phyloP scores from a whole-genome alignment of 2,113 vertebrate species.

The Chionodraco myersi region DNA sequence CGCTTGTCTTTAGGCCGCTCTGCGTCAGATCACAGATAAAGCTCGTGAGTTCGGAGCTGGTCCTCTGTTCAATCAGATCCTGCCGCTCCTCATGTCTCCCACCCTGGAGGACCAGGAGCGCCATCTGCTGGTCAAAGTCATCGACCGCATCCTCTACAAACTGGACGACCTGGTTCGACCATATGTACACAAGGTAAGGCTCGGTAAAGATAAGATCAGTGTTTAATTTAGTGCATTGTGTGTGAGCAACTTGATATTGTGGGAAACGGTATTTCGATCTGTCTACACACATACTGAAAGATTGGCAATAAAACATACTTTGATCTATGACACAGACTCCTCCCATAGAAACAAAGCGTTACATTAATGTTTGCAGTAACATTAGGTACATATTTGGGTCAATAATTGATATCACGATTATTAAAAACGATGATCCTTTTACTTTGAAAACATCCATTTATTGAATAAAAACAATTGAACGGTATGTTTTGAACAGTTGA shows the following conservation, averaged over 20 bases:
- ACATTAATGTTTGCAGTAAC: no score
- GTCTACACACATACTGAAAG: no score
- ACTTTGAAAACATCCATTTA: no score
- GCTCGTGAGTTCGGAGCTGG: slow-evolving; percentile 98
- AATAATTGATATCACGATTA: no score
- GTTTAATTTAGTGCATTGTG: not conserved
- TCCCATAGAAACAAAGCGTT: no score
- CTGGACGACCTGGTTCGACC: slow-evolving; percentile 97
- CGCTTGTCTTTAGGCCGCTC: slow-evolving; percentile 86
- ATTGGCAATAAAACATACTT: no score
- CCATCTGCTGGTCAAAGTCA: slow-evolving; percentile 98
- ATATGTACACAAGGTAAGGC: slow-evolving; percentile 95
- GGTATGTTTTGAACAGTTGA: no score
- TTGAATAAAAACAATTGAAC: no score
- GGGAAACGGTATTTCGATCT: no score
- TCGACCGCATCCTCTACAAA: slow-evolving; percentile 98
- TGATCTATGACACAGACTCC: no score
- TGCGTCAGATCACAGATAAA: slow-evolving; percentile 98
- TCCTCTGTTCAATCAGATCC: slow-evolving; percentile 97
- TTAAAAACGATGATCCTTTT: no score
- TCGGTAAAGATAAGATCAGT: rapidly evolving
- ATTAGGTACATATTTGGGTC: no score
- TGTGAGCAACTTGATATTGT: not conserved
- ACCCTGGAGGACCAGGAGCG: slow-evolving; percentile 98
- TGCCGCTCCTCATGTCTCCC: slow-evolving; percentile 97